Conservation (phyloP, 2,113 vertebrate species). For the Lutjanus erythropterus region DNA sequence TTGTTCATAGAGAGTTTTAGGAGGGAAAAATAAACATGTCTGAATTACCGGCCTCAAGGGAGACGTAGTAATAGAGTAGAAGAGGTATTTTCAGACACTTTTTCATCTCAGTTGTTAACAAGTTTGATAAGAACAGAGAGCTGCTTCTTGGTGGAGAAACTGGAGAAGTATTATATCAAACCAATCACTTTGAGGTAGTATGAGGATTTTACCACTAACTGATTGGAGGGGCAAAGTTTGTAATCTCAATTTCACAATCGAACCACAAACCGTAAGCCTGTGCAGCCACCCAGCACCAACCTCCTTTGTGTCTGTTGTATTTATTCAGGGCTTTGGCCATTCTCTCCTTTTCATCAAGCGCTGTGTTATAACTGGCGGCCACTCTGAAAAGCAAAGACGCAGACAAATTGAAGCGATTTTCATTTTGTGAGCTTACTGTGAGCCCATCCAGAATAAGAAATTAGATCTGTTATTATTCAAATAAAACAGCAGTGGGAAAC, state of each 20-base stretch:
- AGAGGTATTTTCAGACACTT: background rate
- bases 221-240: constrained; percentile 36
- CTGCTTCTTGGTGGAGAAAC: constrained; percentile 22
- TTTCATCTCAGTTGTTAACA: constrained; percentile 26
- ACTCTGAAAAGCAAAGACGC: constrained; percentile 43
- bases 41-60: constrained; percentile 3
- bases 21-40: constrained; percentile 24
- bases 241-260: constrained; percentile 47
- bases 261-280: constrained; percentile 8
- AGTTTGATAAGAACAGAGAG: constrained; percentile 34
- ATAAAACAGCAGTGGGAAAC: constrained; percentile 67
- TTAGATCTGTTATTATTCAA: constrained; percentile 73
- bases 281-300: constrained; percentile 29
- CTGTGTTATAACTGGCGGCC: constrained; percentile 68
- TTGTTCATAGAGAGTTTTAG: background rate
- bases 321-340: constrained; percentile 49
- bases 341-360: constrained; percentile 55
- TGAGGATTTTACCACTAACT: constrained; percentile 15
- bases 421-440: constrained; percentile 56
- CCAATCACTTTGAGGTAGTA: constrained; percentile 27
- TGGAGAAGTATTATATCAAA: constrained; percentile 8
- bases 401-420: constrained; percentile 72
- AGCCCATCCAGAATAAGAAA: constrained; percentile 66
- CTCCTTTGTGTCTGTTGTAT: constrained; percentile 25
- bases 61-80: background rate